Base-by-base conservation (phyloP, 2,888 invertebrate genomes). In the Drosophila planitibia region DNA sequence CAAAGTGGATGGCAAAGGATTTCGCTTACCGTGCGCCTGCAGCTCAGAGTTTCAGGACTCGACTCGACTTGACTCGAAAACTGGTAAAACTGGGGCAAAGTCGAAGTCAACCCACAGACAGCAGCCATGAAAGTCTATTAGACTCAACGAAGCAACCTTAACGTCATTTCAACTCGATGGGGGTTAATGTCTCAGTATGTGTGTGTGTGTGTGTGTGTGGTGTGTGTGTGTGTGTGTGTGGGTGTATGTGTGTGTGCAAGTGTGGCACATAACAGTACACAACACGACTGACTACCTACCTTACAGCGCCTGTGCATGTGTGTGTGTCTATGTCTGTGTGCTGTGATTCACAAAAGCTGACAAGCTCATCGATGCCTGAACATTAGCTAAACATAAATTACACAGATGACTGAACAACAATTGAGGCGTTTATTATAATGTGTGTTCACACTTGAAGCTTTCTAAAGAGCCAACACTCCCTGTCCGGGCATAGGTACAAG, bases 351-450 rank as follows among this genome's bases (percentile, higher is more conserved):
- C 86, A 86, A 89, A 87, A 82, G 87, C 87, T 87, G 87, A 87
- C 87, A 87, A 91, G 87, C 91, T 90, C 86, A 90, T 91, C 91
- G 91, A 92, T 91, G 90, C 88, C 90, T 92, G 91, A 91, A 92
- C 91, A 91, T 92, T 92, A 91, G 91, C 89, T 89, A 87, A 90
- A 91, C 91, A 92, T 91, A 91, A 91, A 92, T 92, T 92, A 89
- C 86, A 81, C 85, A 89, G 86, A 86, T 83, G 90, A 91, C 88
- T 91, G 91, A 82, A 81, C 86, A 86, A 87, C 86, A 86, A 91
- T 85, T 91, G 86, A 89, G 87, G 91, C 86, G 88, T 89, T 91
- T 91, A 85, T 90, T 91, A 89, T 91, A 91, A 90, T 90, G 85
- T 89, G 91, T 89, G 89, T 89, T 89, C 91, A 91, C 89, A 89